Percentiles rank a stretch among this genome's conserved stretches.
Evolutionary conservation across 2,797 vertebrate genomes (phyloP).

Genomic region (Etheostoma nigrum): DNA sequence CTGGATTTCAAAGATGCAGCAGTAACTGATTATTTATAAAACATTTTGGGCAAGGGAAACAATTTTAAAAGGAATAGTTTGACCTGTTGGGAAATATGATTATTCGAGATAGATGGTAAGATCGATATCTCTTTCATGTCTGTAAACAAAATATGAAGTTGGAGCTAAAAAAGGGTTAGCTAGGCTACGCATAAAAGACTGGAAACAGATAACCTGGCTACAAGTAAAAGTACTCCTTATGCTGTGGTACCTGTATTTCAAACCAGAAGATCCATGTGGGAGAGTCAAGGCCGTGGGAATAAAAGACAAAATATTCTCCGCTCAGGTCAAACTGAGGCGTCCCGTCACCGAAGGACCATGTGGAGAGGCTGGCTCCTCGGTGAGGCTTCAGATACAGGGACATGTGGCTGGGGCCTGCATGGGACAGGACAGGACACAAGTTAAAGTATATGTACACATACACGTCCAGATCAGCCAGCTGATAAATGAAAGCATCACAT

Average conservation of each 20-base stretch:
- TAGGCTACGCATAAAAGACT: neutral
- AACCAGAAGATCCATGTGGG: constrained; percentile 95
- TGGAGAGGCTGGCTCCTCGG: constrained; percentile 83
- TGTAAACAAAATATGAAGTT: neutral
- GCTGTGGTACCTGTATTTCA: constrained; percentile 88
- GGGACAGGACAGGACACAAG: neutral
- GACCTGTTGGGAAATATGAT: neutral
- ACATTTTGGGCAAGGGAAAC: neutral
- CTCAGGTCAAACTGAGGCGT: constrained; percentile 85
- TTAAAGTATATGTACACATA: neutral
- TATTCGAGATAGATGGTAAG: neutral
- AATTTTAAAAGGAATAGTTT: neutral
- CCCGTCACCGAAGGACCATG: constrained; percentile 94
- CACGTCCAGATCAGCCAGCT: neutral
- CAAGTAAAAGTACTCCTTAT: neutral
- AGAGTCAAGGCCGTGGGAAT: constrained; percentile 92
- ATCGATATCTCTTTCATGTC: neutral
- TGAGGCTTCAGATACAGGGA: constrained; percentile 91
- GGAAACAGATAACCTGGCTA: neutral
- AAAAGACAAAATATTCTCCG: constrained; percentile 96
- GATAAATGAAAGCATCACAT: neutral
- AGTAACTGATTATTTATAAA: neutral
- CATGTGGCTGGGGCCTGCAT: constrained; percentile 95
- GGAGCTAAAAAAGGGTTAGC: neutral
- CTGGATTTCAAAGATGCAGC: neutral